phyloP scores from a whole-genome alignment of 2,797 vertebrate genomes.

The Hyperoplus immaculatus region DNA sequence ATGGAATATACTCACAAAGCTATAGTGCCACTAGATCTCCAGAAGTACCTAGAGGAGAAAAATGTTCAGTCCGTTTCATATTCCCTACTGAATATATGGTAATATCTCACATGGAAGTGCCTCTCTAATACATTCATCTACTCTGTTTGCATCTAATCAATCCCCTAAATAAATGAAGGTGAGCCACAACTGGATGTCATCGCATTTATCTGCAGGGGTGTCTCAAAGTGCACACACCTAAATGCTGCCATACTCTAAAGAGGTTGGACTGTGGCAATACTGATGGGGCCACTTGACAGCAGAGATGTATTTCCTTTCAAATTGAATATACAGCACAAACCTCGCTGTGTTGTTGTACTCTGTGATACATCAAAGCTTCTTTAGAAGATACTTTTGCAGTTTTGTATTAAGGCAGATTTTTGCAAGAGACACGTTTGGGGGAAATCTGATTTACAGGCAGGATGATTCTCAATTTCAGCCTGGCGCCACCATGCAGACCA shows the following conservation, averaged over 20 bases:
- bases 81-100: conserved; percentile 74
- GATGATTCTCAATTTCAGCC: conserved; percentile 77
- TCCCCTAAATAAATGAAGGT: conserved; percentile 83
- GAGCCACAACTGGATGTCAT: conserved; percentile 77
- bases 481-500: conserved; percentile 77
- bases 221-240: conserved; percentile 73
- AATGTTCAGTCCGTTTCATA: conserved; percentile 72
- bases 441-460: conserved; percentile 81
- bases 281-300: conserved; percentile 63
- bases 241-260: conserved; percentile 60
- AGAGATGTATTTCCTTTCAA: conserved; percentile 54
- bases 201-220: conserved; percentile 79
- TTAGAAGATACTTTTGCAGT: conserved; percentile 42
- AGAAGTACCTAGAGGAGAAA: conserved; percentile 71
- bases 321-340: conserved; percentile 31
- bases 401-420: conserved; percentile 65
- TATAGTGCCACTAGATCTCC: conserved; percentile 32
- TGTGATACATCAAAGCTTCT: conserved; percentile 58
- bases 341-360: conserved; percentile 42
- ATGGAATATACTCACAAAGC: conserved; percentile 42
- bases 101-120: conserved; percentile 80
- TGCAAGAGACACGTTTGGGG: conserved; percentile 48
- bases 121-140: conserved; percentile 80
- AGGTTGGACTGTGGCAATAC: conserved; percentile 58
- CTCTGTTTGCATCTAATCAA: conserved; percentile 81